Conservation (phyloP, 37 sponge, comb jelly and placozoan genomes). For the Halichondria panicea region DNA sequence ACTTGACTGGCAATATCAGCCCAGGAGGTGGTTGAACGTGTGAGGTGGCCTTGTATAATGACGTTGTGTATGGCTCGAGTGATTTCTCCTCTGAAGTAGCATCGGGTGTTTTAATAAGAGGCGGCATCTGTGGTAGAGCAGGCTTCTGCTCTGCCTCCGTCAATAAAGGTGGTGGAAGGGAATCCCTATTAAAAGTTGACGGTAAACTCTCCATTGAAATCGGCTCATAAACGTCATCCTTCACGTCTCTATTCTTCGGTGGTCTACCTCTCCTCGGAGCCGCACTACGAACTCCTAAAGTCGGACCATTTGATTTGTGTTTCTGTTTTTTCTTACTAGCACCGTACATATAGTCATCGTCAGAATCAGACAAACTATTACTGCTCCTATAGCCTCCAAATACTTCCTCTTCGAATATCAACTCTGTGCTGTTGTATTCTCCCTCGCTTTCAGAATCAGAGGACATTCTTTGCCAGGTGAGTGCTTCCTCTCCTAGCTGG, state of each 20-base stretch:
- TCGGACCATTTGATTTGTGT: no score
- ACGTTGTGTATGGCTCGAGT: no score
- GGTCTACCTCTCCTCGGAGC: background rate
- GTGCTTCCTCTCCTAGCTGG: conserved; percentile 23
- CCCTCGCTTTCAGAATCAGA: conserved; percentile 16
- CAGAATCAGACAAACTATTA: conserved; percentile 32
- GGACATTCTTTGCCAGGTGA: conserved; percentile 29
- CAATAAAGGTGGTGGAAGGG: no score
- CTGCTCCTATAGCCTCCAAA: conserved; percentile 12
- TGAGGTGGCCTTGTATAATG: background rate
- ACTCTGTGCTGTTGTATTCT: conserved; percentile 3
- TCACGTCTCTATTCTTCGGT: background rate
- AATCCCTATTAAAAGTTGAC: no score
- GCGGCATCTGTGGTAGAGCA: no score
- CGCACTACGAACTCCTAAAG: no score
- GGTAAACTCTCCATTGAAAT: no score
- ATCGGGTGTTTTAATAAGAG: no score
- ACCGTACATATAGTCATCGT: conserved; percentile 35
- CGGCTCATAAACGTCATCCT: no score
- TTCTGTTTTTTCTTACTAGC: no score
- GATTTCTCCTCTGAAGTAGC: no score
- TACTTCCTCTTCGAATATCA: background rate
- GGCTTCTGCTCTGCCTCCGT: no score
- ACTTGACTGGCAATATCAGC: conserved; percentile 18
- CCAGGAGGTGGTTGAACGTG: conserved; percentile 28